A percentile compares a stretch with the other conserved stretches of the same genome.
Evolutionary conservation across 2,113 vertebrate genomes (phyloP).

Genomic region (Struthidea cinerea): DNA sequence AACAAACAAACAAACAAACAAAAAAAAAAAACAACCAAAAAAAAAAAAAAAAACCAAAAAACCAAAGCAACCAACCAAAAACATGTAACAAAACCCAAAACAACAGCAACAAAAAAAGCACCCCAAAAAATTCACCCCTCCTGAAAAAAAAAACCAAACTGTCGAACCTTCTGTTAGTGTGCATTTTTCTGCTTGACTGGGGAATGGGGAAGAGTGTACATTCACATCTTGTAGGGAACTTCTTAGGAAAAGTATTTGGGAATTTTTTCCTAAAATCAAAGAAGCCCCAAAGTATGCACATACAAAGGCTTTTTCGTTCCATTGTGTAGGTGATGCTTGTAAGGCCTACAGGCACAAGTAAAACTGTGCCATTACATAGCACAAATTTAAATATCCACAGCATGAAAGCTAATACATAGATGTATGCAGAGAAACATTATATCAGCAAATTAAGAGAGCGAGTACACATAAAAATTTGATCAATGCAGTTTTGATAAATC

Average conservation of each 20-base stretch:
- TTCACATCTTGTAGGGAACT: background rate
- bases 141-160: background rate
- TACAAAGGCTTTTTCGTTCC: background rate
- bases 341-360: background rate
- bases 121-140: background rate
- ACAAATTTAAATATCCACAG: background rate
- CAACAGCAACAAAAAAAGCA: background rate
- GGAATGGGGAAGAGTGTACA: background rate
- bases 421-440: background rate
- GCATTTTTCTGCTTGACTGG: background rate
- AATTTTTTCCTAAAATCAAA: background rate
- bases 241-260: background rate
- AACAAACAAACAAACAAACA: no score
- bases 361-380: background rate
- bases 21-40: background rate
- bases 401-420: background rate
- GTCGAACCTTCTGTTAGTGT: background rate
- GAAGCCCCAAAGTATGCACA: background rate
- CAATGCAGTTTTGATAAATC: background rate
- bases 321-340: background rate
- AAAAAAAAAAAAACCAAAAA: background rate
- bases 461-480: background rate
- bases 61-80: background rate
- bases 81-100: no score
- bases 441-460: background rate